Conservation (phyloP, 2,797 vertebrate genomes). For the Rhinella marina region DNA sequence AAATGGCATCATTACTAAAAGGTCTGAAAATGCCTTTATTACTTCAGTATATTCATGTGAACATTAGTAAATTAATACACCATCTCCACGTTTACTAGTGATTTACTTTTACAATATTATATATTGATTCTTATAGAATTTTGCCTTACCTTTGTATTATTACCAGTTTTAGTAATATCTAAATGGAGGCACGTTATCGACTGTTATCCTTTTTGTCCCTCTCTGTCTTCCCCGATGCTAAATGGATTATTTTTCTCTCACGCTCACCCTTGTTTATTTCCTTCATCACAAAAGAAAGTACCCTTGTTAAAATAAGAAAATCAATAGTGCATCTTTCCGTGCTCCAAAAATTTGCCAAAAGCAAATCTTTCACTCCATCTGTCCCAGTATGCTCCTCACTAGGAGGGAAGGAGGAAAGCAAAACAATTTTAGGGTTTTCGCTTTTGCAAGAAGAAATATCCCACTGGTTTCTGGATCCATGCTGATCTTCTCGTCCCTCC, state of each 20-base stretch:
- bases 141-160: slow-evolving; percentile 1
- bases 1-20: background rate
- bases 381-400: slow-evolving; percentile 60
- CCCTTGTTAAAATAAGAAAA: slow-evolving; percentile 44
- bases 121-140: background rate
- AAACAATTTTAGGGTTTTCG: slow-evolving; percentile 55
- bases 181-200: background rate
- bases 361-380: slow-evolving; percentile 56
- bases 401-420: slow-evolving; percentile 51
- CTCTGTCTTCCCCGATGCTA: slow-evolving; percentile 15
- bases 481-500: slow-evolving; percentile 45
- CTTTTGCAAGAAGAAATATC: slow-evolving; percentile 33
- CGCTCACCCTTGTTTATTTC: slow-evolving; percentile 56
- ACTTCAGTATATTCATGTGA: background rate
- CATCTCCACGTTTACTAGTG: background rate
- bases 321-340: slow-evolving; percentile 57
- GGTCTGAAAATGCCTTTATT: background rate
- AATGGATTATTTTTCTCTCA: slow-evolving; percentile 47
- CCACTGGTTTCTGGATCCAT: slow-evolving; percentile 44
- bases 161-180: background rate
- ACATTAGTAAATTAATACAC: background rate
- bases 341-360: slow-evolving; percentile 62
- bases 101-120: background rate
- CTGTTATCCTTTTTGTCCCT: slow-evolving; percentile 8
- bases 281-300: slow-evolving; percentile 39